Evolutionary conservation across 2,113 vertebrate genomes (phyloP).

Genomic region (Pseudopodoces humilis): DNA sequence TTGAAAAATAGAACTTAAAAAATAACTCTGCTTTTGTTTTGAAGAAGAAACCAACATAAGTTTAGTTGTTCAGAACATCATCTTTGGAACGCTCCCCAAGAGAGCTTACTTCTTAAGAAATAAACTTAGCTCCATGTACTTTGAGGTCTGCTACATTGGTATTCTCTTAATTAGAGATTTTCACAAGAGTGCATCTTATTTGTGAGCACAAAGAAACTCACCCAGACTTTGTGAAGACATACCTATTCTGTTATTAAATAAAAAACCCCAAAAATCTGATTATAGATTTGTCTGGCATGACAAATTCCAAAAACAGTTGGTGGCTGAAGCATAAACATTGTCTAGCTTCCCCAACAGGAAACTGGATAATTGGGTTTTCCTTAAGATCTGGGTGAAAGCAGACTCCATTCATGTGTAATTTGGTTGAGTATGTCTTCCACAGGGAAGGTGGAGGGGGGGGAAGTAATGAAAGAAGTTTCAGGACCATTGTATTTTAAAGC

Average conservation of each 20-base stretch:
- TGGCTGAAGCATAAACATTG: conserved; percentile 30
- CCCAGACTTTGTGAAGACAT: conserved; percentile 15
- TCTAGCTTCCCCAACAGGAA: conserved; percentile 21
- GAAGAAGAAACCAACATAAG: not conserved
- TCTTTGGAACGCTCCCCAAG: not conserved
- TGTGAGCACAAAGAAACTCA: not conserved
- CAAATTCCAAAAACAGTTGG: conserved; percentile 25
- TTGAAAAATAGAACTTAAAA: not conserved
- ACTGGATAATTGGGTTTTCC: conserved; percentile 28
- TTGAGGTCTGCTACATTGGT: not conserved
- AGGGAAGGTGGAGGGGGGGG: not conserved
- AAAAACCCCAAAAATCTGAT: conserved; percentile 18
- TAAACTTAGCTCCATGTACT: not conserved
- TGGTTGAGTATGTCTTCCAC: not conserved
- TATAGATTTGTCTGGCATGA: conserved; percentile 35
- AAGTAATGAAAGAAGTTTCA: not conserved
- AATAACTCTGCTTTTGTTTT: not conserved
- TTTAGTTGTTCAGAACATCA: not conserved
- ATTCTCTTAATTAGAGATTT: conserved; percentile 18
- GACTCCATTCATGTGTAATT: not conserved
- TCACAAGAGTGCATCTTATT: not conserved
- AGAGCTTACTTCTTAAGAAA: conserved; percentile 28
- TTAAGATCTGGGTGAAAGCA: conserved; percentile 36
- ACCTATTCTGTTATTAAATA: conserved; percentile 43
- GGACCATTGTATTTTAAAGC: not conserved